Base-by-base conservation (phyloP, 2,797 vertebrate species). In the Lates japonicus region DNA sequence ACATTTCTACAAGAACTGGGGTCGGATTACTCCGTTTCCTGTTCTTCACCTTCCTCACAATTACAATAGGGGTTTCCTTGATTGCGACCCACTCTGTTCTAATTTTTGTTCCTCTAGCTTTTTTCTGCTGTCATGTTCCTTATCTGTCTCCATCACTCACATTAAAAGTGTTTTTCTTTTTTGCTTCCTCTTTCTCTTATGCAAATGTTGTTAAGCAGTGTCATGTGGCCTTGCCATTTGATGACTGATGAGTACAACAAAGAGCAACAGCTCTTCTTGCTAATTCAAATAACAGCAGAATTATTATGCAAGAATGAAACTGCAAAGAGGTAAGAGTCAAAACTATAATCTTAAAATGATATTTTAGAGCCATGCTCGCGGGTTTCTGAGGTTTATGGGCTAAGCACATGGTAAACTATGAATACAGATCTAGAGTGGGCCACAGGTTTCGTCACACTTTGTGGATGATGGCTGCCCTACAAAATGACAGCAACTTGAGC, bases 221-320 rank as follows among this genome's bases (percentile, higher is more conserved):
- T 35, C 17, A 64, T 46, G 39, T 16, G 2, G 10, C 52, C 13
- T 42, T 20, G 9, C 17, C 51, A 57, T 13, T 17, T 41, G 13
- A 14, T 46, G 16, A 46, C n/a, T n/a, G n/a, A n/a, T n/a, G n/a
- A n/a, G n/a, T 16, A 17, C 5, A 3, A 46, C 12, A 10, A 8
- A 49, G 7, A 49, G n/a, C 22, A 52, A 52, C 22, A 22, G 51
- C 3, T 52, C 20, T 1, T n/a, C 1, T 22, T 14, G 20, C 46
- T 76, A 25, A 52, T 0, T n/a, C 74, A 68, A 57, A 69, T n/a
- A 29, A n/a, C 29, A 76, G 48, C 25, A 51, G 33, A 33, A 60
- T 51, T 3, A 0, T 3, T 52, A 48, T 8, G 9, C 41, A 42
- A 7, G 17, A 48, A 57, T 46, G 29, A 63, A 59, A 52, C 3